Evolutionary conservation across 2,888 invertebrate species (phyloP), one percentile per base, ranked within the genome.

Genomic region (Xestia c-nigrum): DNA sequence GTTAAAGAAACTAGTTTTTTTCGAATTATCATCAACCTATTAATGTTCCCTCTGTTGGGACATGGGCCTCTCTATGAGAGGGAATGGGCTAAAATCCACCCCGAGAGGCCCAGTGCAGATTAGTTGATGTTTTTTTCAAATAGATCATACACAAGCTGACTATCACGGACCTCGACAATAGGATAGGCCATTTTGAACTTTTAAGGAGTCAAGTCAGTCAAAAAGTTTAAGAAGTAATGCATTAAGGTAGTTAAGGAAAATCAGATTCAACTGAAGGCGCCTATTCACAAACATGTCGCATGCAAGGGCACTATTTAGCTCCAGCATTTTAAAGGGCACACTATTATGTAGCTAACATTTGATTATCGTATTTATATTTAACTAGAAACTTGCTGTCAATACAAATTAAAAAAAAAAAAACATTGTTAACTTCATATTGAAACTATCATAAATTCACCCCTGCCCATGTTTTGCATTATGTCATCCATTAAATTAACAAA

Each of bases 331-430:
- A 38, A 67, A 31, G 21, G 19, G 38, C 7, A 52, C n/a, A 90
- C 88, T 90, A 89, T 87, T 87, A 92, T 90, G 91, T 90, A 91
- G 90, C 93, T 94, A 93, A 91, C 92, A 90, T 90, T 91, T 90
- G 91, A 90, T 91, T 92, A 88, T 92, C 89, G 90, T 92, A 92
- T 86, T 90, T 90, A 89, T 88, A 90, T 90, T 91, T 89, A 90
- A 91, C 88, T 87, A 89, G 76, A 79, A 87, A 87, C 82, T 85
- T 85, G 78, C 80, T 85, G 84, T 88, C 78, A 83, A 83, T 84
- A 78, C 74, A 85, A 84, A 85, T 81, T 85, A n/a, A n/a, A 72
- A 74, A 14, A 84, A 84, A 16, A 83, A 78, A 52, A 80, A 75
- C 63, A 63, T 64, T 71, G 72, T 80, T 74, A 31, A 71, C 75